A percentile compares a stretch with the other conserved stretches of the same genome.
Evolutionary conservation across 2,888 invertebrate species (phyloP).

Genomic region (Beris morrisii): DNA sequence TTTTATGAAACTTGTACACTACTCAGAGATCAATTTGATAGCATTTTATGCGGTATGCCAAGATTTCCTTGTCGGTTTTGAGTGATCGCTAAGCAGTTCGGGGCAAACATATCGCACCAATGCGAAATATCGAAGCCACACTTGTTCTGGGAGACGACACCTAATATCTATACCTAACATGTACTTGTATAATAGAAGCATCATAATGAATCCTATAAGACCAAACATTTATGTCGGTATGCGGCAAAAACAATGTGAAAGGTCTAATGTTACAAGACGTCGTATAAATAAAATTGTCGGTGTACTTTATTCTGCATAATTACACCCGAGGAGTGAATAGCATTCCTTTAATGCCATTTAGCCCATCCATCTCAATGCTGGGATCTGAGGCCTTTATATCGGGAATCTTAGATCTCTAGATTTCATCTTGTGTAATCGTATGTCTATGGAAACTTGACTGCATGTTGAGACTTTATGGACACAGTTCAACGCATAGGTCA

Average conservation of each 20-base stretch:
- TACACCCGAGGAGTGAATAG: conserved; percentile 32
- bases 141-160: background rate
- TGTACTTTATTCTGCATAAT: conserved; percentile 34
- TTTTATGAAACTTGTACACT: conserved; percentile 8
- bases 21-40: background rate
- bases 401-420: conserved; percentile 6
- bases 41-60: background rate
- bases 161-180: background rate
- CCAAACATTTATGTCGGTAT: background rate
- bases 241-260: conserved; percentile 23
- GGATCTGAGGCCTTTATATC: background rate
- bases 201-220: conserved; percentile 6
- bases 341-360: conserved; percentile 20
- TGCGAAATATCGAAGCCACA: conserved; percentile 19
- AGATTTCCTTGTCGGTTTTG: conserved; percentile 1
- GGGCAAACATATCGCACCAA: conserved; percentile 14
- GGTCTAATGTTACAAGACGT: conserved; percentile 10
- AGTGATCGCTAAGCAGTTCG: conserved; percentile 22
- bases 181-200: conserved; percentile 11
- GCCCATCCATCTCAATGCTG: conserved; percentile 14
- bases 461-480: conserved; percentile 10
- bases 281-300: conserved; percentile 31
- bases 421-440: conserved; percentile 7
- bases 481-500: conserved; percentile 28
- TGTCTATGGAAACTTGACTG: background rate